Evolutionary conservation across 2,888 invertebrate species (phyloP).

Genomic region (Pilophorus perplexus): DNA sequence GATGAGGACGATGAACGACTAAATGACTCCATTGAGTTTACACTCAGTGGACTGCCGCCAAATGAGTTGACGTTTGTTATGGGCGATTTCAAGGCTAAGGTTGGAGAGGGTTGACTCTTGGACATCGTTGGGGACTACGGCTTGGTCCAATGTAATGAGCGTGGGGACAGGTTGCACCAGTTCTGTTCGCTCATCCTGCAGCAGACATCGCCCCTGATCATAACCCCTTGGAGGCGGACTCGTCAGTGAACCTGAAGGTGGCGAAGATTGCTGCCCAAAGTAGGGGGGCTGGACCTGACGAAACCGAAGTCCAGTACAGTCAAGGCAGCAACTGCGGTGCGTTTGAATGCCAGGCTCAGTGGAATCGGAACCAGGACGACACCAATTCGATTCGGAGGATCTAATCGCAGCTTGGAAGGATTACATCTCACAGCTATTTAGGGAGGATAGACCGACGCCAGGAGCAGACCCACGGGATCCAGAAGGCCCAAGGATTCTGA

Average conservation of each 20-base stretch:
- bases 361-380: constrained; percentile 14
- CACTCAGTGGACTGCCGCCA: constrained; percentile 8
- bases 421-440: constrained; percentile 9
- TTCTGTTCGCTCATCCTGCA: background rate
- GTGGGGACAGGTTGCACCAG: constrained; percentile 10
- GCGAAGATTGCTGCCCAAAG: background rate
- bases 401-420: background rate
- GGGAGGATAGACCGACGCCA: background rate
- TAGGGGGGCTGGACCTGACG: background rate
- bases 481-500: background rate
- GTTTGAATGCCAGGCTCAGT: constrained; percentile 7
- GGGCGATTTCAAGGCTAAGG: constrained; percentile 14
- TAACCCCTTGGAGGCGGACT: constrained; percentile 13
- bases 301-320: background rate
- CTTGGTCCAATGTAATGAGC: constrained; percentile 1
- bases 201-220: constrained; percentile 13
- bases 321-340: constrained; percentile 1
- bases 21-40: constrained; percentile 4
- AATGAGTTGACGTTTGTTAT: constrained; percentile 7
- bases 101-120: constrained; percentile 1
- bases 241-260: constrained; percentile 9
- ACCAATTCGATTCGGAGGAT: constrained; percentile 4
- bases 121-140: constrained; percentile 18
- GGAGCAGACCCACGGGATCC: background rate
- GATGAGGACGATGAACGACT: constrained; percentile 9